Conservation (phyloP, 2,113 vertebrate species). For the Crotalus helleri region DNA sequence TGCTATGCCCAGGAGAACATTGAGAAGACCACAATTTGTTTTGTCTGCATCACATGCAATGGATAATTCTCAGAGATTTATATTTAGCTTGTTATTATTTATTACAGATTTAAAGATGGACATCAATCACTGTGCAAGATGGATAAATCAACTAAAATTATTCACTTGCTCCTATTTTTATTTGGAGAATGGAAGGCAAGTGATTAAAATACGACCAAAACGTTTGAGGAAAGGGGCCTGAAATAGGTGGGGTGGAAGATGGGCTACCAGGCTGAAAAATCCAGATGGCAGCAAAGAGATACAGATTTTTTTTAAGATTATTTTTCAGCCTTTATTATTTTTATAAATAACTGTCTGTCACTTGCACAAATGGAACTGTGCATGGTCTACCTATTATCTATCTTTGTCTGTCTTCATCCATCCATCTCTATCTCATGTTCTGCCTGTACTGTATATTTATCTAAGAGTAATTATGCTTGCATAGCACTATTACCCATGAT, state of each 20-base stretch:
- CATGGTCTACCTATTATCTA: neutral
- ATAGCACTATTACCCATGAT: neutral
- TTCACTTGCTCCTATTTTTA: neutral
- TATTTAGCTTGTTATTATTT: conserved; percentile 6
- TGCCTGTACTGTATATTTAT: neutral
- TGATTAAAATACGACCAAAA: neutral
- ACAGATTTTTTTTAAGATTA: neutral
- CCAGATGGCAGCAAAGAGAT: neutral
- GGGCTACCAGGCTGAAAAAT: neutral
- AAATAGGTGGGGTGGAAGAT: neutral
- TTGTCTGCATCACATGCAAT: conserved; percentile 12
- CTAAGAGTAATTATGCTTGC: neutral
- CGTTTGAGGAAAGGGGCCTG: neutral
- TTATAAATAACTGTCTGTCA: neutral
- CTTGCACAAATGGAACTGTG: too few species aligned
- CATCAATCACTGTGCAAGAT: neutral
- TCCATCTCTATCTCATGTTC: neutral
- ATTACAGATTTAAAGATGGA: neutral
- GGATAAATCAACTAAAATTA: neutral
- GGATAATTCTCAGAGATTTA: neutral
- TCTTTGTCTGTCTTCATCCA: neutral
- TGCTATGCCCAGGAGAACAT: neutral
- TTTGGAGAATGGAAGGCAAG: neutral
- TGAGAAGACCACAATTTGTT: conserved; percentile 3
- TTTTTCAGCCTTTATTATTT: neutral